Conservation (phyloP, 2,797 vertebrate species). For the Thaleichthys pacificus region DNA sequence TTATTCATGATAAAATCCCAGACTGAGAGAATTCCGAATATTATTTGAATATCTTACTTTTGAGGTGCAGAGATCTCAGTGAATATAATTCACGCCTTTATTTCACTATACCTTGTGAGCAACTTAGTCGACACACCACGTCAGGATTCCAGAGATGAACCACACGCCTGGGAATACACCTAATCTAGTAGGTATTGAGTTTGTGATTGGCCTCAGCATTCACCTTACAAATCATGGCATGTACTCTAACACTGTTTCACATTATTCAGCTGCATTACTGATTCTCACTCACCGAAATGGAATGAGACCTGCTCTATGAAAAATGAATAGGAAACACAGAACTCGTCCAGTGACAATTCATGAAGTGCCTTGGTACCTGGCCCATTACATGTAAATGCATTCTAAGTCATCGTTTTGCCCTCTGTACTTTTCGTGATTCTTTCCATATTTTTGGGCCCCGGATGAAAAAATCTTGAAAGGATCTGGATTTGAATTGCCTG, state of each 20-base stretch:
- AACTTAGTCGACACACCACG: background rate
- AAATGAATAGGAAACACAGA: slow-evolving; percentile 2
- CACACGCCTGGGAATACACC: slow-evolving; percentile 13
- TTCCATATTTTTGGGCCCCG: background rate
- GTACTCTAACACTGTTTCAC: slow-evolving; percentile 4
- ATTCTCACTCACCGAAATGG: background rate
- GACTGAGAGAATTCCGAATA: slow-evolving; percentile 17
- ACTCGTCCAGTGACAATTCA: background rate
- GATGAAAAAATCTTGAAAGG: background rate
- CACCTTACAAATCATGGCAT: slow-evolving; percentile 1
- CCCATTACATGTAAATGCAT: background rate
- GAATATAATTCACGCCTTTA: slow-evolving; percentile 16
- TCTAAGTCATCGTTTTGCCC: background rate
- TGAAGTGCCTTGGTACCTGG: background rate
- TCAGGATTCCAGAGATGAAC: background rate
- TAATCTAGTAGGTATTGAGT: slow-evolving; percentile 20
- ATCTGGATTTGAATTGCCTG: background rate
- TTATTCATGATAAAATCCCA: slow-evolving; percentile 19
- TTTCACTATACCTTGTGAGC: slow-evolving; percentile 6
- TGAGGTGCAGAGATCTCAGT: slow-evolving; percentile 14
- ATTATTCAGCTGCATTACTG: slow-evolving; percentile 35
- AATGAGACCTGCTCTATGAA: slow-evolving; percentile 22
- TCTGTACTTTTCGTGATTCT: background rate
- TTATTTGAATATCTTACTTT: slow-evolving; percentile 17
- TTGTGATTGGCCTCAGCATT: slow-evolving; percentile 20